Conservation (phyloP, 2,113 vertebrate genomes). For the Etheostoma spectabile region DNA sequence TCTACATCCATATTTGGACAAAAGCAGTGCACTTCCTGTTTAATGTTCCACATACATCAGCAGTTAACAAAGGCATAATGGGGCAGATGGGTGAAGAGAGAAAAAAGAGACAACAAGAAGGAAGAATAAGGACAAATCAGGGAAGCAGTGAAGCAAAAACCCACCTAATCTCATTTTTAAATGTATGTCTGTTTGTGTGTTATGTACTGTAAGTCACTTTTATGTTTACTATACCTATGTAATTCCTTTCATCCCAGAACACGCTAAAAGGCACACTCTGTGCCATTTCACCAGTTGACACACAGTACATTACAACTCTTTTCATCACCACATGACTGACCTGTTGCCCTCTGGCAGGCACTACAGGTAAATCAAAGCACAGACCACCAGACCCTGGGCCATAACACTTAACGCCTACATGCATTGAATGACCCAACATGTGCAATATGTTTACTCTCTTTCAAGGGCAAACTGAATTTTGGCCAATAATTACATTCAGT, state of each 20-base stretch:
- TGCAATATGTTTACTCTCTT: too few relatives aligned
- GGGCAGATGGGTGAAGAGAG: slow-evolving; percentile 30
- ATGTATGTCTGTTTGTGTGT: not conserved
- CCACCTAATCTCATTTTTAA: not conserved
- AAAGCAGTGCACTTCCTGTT: slow-evolving; percentile 46
- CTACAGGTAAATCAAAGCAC: too few relatives aligned
- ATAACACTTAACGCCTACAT: too few relatives aligned
- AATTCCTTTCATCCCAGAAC: not conserved
- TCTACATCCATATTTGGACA: slow-evolving; percentile 45
- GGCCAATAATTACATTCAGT: too few relatives aligned
- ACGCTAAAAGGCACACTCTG: not conserved
- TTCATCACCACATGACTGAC: too few relatives aligned
- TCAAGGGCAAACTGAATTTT: too few relatives aligned
- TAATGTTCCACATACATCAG: slow-evolving; percentile 61
- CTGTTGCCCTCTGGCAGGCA: too few relatives aligned
- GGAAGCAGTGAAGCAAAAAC: slow-evolving; percentile 9
- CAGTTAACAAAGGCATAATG: slow-evolving; percentile 51
- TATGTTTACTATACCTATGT: not conserved
- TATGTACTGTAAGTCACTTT: not conserved
- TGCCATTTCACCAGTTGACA: not conserved
- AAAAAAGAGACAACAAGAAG: not conserved
- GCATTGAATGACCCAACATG: too few relatives aligned
- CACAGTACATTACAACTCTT: too few relatives aligned
- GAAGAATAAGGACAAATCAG: slow-evolving; percentile 3
- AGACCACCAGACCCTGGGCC: too few relatives aligned